Evolutionary conservation across 1,140 invertebrate species (phyloP), one percentile per base, ranked within the genome.

Genomic region (Panulirus ornatus): DNA sequence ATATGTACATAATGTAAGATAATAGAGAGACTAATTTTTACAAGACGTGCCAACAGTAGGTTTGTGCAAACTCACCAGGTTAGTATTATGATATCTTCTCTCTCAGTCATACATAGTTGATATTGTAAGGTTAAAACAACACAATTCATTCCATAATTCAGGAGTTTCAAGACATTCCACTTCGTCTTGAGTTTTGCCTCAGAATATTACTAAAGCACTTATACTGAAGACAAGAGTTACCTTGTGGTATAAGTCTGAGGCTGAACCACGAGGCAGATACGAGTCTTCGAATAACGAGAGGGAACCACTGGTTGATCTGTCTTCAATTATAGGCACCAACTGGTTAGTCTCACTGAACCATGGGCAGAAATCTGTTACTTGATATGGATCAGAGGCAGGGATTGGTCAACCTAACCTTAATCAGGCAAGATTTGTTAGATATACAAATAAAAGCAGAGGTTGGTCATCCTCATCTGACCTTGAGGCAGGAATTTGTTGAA

Each of bases 1-100:
- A 78, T 44, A 78, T 78, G 75, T 78, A 78, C 75, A 78, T 78
- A 78, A 30, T 78, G 75, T 78, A 78, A 78, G 75, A 78, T 78
- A 78, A 78, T 78, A 78, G 75, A 78, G 75, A 78, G 36, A 78
- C 75, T 78, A 78, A 78, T 78, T 78, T 78, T 78, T 78, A 78
- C 75, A 78, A 78, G 75, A 78, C 75, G 75, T 78, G 75, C 75
- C 75, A 78, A 78, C 44, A 44, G 75, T 78, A 78, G 75, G 75
- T 78, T 78, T 47, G 75, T 78, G 75, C 75, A 78, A 78, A 78
- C 75, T 78, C 75, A 78, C 75, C 40, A 42, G 44, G 58, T 42
- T 40, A 66, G 58, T 66, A 66, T 66, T 66, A 66, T 22, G 6
- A 30, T 66, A 66, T 66, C 16, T 22, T 9, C 44, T 47, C 44